A percentile compares a stretch with the other conserved stretches of the same genome.
phyloP scores from a whole-genome alignment of 2,888 invertebrate species.

The Hypolimnas misippus region DNA sequence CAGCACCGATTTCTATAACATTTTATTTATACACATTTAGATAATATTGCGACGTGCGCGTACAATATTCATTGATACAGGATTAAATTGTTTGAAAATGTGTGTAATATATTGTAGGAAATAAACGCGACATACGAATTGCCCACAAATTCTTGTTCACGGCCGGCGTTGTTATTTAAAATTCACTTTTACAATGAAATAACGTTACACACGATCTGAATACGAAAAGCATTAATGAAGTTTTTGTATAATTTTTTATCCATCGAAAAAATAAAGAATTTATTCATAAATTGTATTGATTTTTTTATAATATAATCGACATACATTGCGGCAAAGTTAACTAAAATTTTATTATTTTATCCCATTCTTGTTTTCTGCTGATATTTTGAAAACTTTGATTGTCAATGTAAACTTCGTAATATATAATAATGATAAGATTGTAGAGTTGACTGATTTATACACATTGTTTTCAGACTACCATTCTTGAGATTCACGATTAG shows the following conservation, averaged over 20 bases:
- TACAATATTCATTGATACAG: neutral
- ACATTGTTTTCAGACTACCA: too few relatives aligned
- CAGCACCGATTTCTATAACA: too few relatives aligned
- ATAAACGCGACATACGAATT: neutral
- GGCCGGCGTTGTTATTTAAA: neutral
- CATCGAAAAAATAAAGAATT: neutral
- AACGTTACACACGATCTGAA: neutral
- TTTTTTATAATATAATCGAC: too few relatives aligned
- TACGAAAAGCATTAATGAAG: constrained; percentile 6
- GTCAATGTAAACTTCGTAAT: too few relatives aligned
- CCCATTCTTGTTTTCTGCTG: too few relatives aligned
- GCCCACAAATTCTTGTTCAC: neutral
- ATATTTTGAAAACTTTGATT: too few relatives aligned
- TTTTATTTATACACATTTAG: too few relatives aligned
- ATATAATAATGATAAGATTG: too few relatives aligned
- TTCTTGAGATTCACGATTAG: too few relatives aligned
- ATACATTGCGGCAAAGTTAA: neutral
- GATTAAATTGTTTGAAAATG: neutral
- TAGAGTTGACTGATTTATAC: too few relatives aligned
- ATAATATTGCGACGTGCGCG: neutral
- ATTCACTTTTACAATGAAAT: constrained; percentile 1
- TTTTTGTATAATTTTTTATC: neutral
- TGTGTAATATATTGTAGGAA: neutral
- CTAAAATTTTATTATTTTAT: neutral
- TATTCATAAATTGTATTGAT: neutral